A percentile compares a stretch with the other conserved stretches of the same genome.
phyloP scores from a whole-genome alignment of 2,888 invertebrate genomes.

The Dryadula phaetusa region DNA sequence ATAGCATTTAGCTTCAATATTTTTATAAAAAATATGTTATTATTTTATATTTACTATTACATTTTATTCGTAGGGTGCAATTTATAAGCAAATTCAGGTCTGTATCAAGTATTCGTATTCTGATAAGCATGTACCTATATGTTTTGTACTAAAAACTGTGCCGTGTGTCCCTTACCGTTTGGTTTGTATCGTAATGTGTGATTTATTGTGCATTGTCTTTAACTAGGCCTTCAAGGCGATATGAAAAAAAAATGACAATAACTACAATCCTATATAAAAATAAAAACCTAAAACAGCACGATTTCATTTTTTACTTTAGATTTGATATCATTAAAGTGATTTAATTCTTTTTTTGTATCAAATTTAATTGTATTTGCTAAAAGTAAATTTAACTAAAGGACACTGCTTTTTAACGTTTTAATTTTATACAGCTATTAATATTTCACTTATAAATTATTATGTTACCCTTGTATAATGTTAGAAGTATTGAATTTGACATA shows the following conservation, averaged over 20 bases:
- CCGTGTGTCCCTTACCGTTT: not conserved
- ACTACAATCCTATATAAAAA: not conserved
- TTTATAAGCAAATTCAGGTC: slow-evolving; percentile 84
- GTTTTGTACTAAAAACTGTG: slow-evolving; percentile 38
- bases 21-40: not conserved
- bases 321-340: not conserved
- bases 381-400: not conserved
- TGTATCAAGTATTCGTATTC: slow-evolving; percentile 69
- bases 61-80: slow-evolving; percentile 81
- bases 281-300: not conserved
- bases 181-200: not conserved
- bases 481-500: too few relatives aligned
- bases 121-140: slow-evolving; percentile 58
- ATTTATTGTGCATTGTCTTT: not conserved
- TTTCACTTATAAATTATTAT: too few relatives aligned
- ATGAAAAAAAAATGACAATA: not conserved
- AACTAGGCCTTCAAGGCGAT: not conserved
- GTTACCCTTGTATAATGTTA: too few relatives aligned
- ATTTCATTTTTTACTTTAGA: not conserved
- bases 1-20: too few relatives aligned
- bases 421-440: too few relatives aligned
- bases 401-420: not conserved
- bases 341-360: too few relatives aligned
- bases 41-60: slow-evolving; percentile 16
- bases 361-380: not conserved